These are phyloP conservation scores for Nycticebus coucang DNA, from an alignment of 2,113 vertebrate genomes.

Conservation along the genomic window DNA sequence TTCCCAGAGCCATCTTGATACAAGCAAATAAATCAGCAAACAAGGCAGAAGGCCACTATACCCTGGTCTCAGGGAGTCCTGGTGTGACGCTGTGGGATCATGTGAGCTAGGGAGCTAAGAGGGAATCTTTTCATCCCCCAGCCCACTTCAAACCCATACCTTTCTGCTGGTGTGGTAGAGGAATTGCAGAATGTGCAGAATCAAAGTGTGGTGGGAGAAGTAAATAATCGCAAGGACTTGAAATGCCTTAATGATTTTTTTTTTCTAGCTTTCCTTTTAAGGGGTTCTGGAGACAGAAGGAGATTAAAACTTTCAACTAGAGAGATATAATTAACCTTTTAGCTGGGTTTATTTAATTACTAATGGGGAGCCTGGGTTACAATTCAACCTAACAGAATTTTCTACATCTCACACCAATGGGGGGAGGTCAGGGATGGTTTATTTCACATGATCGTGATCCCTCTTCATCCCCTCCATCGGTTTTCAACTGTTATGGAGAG, in stretches of 20 bases:
- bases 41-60: background rate
- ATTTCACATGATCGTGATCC: too few species aligned
- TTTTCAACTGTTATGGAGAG: background rate
- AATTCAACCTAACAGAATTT: constrained; percentile 23
- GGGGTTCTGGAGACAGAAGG: background rate
- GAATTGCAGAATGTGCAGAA: background rate
- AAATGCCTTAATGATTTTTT: background rate
- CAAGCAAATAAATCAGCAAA: constrained; percentile 62
- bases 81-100: background rate
- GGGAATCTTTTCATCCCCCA: background rate
- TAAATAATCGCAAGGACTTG: background rate
- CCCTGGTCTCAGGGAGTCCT: background rate
- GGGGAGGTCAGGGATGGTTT: too few species aligned
- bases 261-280: background rate
- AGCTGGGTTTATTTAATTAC: constrained; percentile 4
- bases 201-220: background rate
- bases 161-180: background rate
- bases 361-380: background rate
- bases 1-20: constrained; percentile 72
- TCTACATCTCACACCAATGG: background rate
- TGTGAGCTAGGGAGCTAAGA: fast-evolving
- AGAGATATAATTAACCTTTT: background rate
- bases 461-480: too few species aligned
- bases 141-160: background rate
- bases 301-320: background rate